Conservation (phyloP, 2,888 invertebrate genomes). For the Phymatocera aterrima region DNA sequence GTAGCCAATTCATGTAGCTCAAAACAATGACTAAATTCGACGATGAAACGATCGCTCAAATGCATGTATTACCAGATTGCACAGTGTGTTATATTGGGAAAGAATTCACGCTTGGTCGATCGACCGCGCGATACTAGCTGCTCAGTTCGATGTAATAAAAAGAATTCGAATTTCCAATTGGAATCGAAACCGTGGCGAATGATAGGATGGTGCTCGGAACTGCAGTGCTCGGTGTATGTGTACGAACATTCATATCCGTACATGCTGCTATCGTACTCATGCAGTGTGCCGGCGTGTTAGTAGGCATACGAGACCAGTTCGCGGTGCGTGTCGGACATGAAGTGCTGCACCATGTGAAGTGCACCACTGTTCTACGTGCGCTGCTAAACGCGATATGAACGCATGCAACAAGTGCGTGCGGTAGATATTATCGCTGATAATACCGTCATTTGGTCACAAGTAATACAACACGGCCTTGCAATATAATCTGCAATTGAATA, state of each 20-base stretch:
- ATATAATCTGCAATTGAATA: no score
- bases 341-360: conserved; percentile 44
- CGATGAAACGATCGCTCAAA: background rate
- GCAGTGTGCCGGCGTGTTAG: background rate
- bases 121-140: conserved; percentile 36
- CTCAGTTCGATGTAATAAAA: conserved; percentile 41
- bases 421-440: conserved; percentile 66
- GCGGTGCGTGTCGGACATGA: conserved; percentile 44
- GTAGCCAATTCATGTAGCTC: background rate
- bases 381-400: conserved; percentile 56
- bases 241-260: background rate
- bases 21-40: background rate
- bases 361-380: conserved; percentile 39
- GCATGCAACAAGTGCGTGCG: conserved; percentile 73
- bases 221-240: background rate
- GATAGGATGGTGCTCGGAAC: background rate
- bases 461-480: background rate
- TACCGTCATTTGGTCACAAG: background rate
- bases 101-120: conserved; percentile 25
- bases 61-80: background rate
- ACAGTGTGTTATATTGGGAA: conserved; percentile 59
- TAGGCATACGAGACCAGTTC: conserved; percentile 10
- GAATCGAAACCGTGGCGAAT: conserved; percentile 33
- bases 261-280: background rate
- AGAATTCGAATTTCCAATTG: conserved; percentile 43